Conservation (phyloP, 2,113 vertebrate genomes). For the Lutjanus erythropterus region DNA sequence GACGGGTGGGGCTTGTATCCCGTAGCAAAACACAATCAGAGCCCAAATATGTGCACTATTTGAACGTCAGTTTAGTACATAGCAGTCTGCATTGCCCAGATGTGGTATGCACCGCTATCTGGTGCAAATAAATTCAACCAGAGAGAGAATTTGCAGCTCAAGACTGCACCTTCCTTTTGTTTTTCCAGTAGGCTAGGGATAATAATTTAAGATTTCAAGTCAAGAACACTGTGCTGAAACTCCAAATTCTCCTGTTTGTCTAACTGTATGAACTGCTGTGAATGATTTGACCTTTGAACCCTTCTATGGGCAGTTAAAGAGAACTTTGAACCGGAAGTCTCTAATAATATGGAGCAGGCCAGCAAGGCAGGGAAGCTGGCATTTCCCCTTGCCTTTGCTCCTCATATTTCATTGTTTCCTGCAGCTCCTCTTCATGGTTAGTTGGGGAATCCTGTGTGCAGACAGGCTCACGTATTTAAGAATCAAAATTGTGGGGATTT, state of each 20-base stretch:
- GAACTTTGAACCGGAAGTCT: conserved; percentile 65
- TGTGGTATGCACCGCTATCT: background rate
- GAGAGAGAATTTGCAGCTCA: background rate
- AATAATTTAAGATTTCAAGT: background rate
- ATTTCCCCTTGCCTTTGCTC: conserved; percentile 66
- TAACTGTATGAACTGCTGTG: conserved; percentile 10
- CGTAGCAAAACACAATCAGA: background rate
- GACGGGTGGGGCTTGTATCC: conserved; percentile 1
- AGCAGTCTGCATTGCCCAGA: background rate
- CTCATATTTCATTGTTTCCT: conserved; percentile 78
- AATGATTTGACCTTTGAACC: conserved; percentile 76
- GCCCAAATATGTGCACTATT: conserved; percentile 11
- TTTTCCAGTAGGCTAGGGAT: background rate
- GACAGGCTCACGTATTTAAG: background rate
- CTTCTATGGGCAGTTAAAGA: conserved; percentile 19
- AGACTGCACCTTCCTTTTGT: background rate
- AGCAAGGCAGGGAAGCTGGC: conserved; percentile 59
- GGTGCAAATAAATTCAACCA: background rate
- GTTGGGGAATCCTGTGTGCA: background rate
- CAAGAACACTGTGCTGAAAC: background rate
- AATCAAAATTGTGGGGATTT: background rate
- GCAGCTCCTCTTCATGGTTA: conserved; percentile 20
- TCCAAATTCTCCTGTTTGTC: conserved; percentile 18
- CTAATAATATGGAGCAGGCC: conserved; percentile 62
- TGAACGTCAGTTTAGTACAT: background rate